Evolutionary conservation across 2,113 vertebrate genomes (phyloP), one percentile per base, ranked within the genome.

Genomic region (Brienomyrus longianalis): DNA sequence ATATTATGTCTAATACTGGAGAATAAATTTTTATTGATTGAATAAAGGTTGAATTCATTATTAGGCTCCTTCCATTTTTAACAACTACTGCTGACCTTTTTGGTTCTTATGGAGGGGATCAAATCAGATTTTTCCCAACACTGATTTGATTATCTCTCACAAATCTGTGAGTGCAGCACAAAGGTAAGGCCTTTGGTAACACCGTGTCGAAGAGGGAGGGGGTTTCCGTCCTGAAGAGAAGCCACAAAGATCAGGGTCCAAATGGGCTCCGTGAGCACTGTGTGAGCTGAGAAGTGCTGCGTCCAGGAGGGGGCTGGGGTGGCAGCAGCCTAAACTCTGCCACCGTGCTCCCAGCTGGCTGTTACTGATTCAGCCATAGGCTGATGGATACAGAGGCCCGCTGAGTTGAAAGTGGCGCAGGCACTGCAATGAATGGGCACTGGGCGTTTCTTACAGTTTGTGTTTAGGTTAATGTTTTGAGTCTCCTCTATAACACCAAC

Each of bases 11-110:
- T 92, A 94, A 96, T 96, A 95, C 94, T 94, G 94, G 94, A 94
- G 95, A 95, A 96, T 95, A 96, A 96, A 96, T 96, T 95, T 96
- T 96, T 96, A 97, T 97, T 96, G 96, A 96, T 97, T 95, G 95
- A 95, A 92, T 95, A 97, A 97, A 96, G 96, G 96, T 97, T 96
- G 96, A 96, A 95, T 95, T 96, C 95, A 96, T 97, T 96, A 96
- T 97, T 96, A 96, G 95, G 94, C 95, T 95, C 96, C 95, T 96
- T 96, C 95, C 95, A 94, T 96, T 96, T 96, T 90, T 95, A 96
- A 95, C 88, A 94, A 95, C 94, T 95, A 94, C 93, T 92, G 93
- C 74, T 96, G 95, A 96, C 96, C 96, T 96, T 96, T 96, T 92
- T 92, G 92, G 45, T 70, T 54, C 88, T 91, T 74, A 89, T 87